A percentile compares a stretch with the other conserved stretches of the same genome.
Evolutionary conservation across 2,888 invertebrate genomes (phyloP).

Genomic region (Abrostola tripartita): DNA sequence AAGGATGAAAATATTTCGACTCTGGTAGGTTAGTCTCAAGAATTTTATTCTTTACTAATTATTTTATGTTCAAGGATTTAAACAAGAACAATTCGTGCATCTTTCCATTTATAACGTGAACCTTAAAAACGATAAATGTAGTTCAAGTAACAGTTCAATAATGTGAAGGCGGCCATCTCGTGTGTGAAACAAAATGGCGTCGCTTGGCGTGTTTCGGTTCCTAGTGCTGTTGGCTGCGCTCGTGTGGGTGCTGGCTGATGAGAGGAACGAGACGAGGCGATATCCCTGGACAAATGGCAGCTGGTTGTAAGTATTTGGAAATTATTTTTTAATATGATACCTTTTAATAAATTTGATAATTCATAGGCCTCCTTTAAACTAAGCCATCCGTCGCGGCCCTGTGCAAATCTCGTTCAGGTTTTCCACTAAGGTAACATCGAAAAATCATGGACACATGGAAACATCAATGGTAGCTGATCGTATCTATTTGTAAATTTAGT

Average conservation of each 20-base stretch:
- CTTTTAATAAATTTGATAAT: neutral
- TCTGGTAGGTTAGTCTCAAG: neutral
- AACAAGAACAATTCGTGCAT: conserved; percentile 5
- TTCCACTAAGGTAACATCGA: too few relatives aligned
- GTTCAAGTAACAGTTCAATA: conserved; percentile 42
- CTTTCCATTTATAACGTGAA: neutral
- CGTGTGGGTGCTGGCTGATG: conserved; percentile 75
- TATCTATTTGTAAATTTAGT: too few relatives aligned
- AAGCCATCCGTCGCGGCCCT: too few relatives aligned
- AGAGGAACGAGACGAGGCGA: conserved; percentile 55
- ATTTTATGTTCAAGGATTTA: conserved; percentile 10
- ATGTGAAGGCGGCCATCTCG: conserved; percentile 58
- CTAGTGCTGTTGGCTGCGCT: conserved; percentile 75
- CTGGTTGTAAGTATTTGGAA: conserved; percentile 81
- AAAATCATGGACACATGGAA: too few relatives aligned
- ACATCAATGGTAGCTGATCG: too few relatives aligned
- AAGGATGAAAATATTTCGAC: too few relatives aligned
- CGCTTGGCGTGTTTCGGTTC: conserved; percentile 74
- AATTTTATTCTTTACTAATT: neutral
- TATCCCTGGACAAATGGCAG: conserved; percentile 81
- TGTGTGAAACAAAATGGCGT: conserved; percentile 71
- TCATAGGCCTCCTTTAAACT: neutral
- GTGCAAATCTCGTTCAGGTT: too few relatives aligned
- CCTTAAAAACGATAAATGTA: conserved; percentile 12
- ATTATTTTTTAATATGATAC: conserved; percentile 10